Evolutionary conservation across 2,113 vertebrate species (phyloP), one percentile per base, ranked within the genome.

Genomic region (Gulo gulo): DNA sequence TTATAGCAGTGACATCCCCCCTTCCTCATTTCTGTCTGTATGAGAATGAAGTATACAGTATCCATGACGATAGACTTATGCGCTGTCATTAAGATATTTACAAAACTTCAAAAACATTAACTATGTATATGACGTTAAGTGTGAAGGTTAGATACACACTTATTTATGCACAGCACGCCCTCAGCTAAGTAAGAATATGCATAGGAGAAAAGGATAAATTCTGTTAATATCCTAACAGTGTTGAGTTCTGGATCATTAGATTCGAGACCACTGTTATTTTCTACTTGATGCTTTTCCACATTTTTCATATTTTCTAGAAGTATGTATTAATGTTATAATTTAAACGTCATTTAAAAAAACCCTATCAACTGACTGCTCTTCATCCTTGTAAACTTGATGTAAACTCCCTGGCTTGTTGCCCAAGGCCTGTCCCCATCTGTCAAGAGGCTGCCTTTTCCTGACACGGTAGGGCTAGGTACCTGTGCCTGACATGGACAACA

Each of bases 221-320:
- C 24, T 23, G 59, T 45, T 20, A 31, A 97, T 97, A 91, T 79
- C 52, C 71, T 83, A 80, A 91, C 21, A 84, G 57, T 63, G 76
- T 36, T 69, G 42, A 91, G 16, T 71, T 87, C 47, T 95, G 47
- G 34, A 31, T 71, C 82, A 95, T 61, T 74, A 74, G 50, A 52
- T 93, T 85, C 91, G 83, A 92, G 20, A 29, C 52, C 69, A 81
- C n/a, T 34, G 45, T 50, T 83, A 67, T 88, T 90, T 79, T 80
- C 34, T 95, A 81, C 63, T 90, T 91, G 55, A 63, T 55, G 36
- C 21, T 94, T 97, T 97, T 86, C 69, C 61, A 21, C n/a, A 24
- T 90, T 57, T 94, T 97, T 63, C 31, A 20, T 71, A 93, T 90
- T 93, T 95, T 88, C 78, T 86, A 0, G 57, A 80, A 87, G 23